A percentile compares a stretch with the other conserved stretches of the same genome.
These are phyloP conservation scores for Zhuqinia jingwanae DNA, from an alignment of 2,888 invertebrate genomes.

Conservation along the genomic window DNA sequence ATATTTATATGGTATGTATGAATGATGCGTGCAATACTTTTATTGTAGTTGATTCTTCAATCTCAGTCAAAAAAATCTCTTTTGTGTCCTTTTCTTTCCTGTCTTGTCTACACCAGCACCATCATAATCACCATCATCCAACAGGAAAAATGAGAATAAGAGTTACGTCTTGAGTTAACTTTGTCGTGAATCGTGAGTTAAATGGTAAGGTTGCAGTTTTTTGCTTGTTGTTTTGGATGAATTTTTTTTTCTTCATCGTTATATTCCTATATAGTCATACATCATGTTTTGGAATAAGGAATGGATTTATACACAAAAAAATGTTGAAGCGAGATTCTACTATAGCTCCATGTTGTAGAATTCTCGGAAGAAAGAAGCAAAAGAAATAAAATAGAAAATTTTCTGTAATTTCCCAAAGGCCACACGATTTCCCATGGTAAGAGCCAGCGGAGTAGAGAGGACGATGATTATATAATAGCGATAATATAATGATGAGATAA, in stretches of 20 bases:
- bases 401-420: slow-evolving; percentile 44
- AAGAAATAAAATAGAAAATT: slow-evolving; percentile 2
- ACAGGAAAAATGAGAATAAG: no score
- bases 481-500: background rate
- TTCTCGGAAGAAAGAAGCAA: background rate
- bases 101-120: background rate
- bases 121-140: no score
- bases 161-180: no score
- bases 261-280: no score
- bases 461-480: slow-evolving; percentile 37
- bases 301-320: no score
- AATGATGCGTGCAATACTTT: background rate
- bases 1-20: no score
- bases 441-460: no score
- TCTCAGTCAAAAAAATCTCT: slow-evolving; percentile 2
- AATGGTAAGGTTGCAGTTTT: slow-evolving; percentile 23
- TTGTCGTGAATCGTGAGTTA: slow-evolving; percentile 30
- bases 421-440: slow-evolving; percentile 43
- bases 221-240: background rate
- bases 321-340: background rate
- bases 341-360: no score
- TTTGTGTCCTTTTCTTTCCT: slow-evolving; percentile 11
- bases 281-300: no score
- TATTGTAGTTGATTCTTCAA: background rate
- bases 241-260: no score